A percentile compares a stretch with the other conserved stretches of the same genome.
Evolutionary conservation across 2,113 vertebrate species (phyloP).

Genomic region (Phycodurus eques): DNA sequence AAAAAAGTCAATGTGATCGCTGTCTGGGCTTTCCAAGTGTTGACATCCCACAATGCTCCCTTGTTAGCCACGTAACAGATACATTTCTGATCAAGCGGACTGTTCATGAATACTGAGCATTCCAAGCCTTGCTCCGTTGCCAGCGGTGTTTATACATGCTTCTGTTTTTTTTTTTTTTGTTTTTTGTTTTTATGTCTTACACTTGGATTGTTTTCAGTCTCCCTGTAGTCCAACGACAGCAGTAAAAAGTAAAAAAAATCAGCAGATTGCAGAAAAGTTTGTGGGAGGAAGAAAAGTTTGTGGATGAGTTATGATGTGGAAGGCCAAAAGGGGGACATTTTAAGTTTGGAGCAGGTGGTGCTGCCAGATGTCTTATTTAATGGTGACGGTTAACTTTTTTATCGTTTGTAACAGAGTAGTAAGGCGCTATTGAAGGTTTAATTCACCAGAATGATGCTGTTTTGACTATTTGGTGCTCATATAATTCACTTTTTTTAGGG

Average conservation of each 20-base stretch:
- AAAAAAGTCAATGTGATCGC: background rate
- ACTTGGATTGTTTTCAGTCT: constrained; percentile 26
- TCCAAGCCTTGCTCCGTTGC: background rate
- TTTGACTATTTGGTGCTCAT: background rate
- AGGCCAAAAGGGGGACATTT: constrained; percentile 30
- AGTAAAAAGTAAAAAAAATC: constrained; percentile 14
- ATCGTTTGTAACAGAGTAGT: background rate
- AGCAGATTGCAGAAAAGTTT: constrained; percentile 23
- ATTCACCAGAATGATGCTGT: background rate
- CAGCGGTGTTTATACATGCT: constrained; percentile 22
- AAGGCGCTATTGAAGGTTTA: background rate
- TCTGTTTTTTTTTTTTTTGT: constrained; percentile 5
- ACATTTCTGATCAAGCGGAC: background rate
- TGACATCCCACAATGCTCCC: background rate
- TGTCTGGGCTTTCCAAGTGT: background rate
- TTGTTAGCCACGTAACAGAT: background rate
- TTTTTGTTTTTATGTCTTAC: constrained; percentile 18
- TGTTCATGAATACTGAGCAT: background rate
- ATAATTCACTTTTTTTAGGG: background rate
- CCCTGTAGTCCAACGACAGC: constrained; percentile 28
- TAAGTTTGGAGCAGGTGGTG: constrained; percentile 34
- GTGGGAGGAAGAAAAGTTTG: background rate
- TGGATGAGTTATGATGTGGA: constrained; percentile 1
- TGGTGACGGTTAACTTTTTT: constrained; percentile 14
- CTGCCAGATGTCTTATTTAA: constrained; percentile 40